phyloP scores from a whole-genome alignment of 2,113 vertebrate species.

The Laticauda colubrina region DNA sequence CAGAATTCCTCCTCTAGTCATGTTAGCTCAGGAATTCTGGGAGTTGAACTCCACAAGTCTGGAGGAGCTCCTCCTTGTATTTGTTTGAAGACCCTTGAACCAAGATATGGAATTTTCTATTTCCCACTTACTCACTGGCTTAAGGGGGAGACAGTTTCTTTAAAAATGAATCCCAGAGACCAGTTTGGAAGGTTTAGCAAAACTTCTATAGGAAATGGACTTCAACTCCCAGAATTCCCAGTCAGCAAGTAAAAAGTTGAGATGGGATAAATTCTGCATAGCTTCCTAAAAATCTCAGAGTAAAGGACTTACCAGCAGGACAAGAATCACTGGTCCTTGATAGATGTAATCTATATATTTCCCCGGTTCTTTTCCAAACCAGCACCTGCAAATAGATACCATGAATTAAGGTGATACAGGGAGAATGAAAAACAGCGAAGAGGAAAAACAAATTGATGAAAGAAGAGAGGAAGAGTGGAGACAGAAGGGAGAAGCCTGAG shows the following conservation, averaged over 20 bases:
- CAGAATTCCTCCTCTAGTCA: no score
- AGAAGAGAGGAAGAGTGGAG: not conserved
- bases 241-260: not conserved
- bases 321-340: slow-evolving; percentile 95
- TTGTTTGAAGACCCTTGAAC: not conserved
- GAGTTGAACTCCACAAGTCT: no score
- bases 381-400: slow-evolving; percentile 78
- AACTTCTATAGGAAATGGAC: not conserved
- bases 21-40: no score
- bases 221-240: not conserved
- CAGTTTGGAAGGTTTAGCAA: not conserved
- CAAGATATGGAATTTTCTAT: not conserved
- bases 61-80: no score
- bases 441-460: not conserved
- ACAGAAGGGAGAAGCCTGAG: not conserved
- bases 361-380: slow-evolving; percentile 96
- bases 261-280: no score
- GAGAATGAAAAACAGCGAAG: not conserved
- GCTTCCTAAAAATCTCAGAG: not conserved
- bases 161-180: not conserved
- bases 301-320: slow-evolving; percentile 84
- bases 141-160: not conserved
- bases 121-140: not conserved
- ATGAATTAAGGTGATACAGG: not conserved
- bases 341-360: slow-evolving; percentile 98